Percentiles rank a stretch among this genome's conserved stretches.
These are phyloP conservation scores for Willisornis vidua DNA, from an alignment of 2,113 vertebrate species.

Conservation along the genomic window DNA sequence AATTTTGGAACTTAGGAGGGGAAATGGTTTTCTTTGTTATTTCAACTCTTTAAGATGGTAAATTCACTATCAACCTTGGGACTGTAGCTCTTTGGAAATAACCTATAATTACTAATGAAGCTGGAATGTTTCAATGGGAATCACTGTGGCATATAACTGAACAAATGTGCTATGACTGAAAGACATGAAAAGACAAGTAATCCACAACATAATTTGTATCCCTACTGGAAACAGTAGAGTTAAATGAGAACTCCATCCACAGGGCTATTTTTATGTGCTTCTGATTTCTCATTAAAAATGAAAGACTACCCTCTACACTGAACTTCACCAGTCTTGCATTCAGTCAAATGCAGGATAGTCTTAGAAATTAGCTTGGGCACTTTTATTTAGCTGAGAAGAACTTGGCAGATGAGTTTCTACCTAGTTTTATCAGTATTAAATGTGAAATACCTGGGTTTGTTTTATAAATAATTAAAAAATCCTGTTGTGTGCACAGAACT, in stretches of 20 bases:
- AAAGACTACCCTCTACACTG: conserved; percentile 25
- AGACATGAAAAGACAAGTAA: background rate
- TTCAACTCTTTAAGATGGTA: background rate
- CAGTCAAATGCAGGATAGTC: background rate
- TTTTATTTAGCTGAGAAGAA: background rate
- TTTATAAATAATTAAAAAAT: background rate
- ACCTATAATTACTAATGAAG: background rate
- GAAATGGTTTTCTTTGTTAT: background rate
- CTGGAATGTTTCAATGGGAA: background rate
- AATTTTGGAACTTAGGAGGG: background rate
- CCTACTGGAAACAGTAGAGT: background rate
- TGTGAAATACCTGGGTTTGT: background rate
- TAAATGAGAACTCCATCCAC: background rate
- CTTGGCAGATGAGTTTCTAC: background rate
- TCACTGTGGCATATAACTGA: background rate
- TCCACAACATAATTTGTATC: background rate
- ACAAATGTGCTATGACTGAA: background rate
- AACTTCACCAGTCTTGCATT: background rate
- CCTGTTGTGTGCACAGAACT: background rate
- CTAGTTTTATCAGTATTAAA: background rate
- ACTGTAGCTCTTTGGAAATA: background rate
- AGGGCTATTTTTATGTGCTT: background rate
- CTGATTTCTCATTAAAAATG: conserved; percentile 33
- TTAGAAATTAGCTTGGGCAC: background rate
- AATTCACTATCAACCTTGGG: background rate